phyloP scores from a whole-genome alignment of 2,888 invertebrate species.

The Aethes cnicana region DNA sequence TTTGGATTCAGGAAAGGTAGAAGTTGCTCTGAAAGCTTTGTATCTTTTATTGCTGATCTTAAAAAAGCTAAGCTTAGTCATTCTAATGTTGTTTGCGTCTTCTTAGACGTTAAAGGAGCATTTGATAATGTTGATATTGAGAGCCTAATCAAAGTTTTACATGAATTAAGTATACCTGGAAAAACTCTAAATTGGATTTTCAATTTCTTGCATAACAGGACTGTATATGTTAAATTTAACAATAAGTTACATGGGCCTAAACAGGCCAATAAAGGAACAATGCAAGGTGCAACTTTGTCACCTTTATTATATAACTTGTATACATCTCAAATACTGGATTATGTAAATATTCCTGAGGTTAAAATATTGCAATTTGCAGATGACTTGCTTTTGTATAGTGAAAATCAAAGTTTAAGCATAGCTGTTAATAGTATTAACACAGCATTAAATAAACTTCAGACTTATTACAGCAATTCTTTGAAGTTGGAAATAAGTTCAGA shows the following conservation, averaged over 20 bases:
- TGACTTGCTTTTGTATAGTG: too few species aligned
- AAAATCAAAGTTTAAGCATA: too few species aligned
- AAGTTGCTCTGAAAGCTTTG: slow-evolving; percentile 30
- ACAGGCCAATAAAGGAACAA: slow-evolving; percentile 26
- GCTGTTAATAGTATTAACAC: too few species aligned
- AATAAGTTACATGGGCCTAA: slow-evolving; percentile 32
- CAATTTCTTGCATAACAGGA: slow-evolving; percentile 31
- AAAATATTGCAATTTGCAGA: too few species aligned
- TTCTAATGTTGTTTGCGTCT: slow-evolving; percentile 9
- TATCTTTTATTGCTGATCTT: slow-evolving; percentile 26
- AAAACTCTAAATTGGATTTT: slow-evolving; percentile 19
- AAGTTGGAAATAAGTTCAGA: too few species aligned
- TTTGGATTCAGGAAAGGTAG: slow-evolving; percentile 29
- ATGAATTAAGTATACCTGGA: slow-evolving; percentile 16
- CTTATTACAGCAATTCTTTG: too few species aligned
- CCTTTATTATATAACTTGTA: too few species aligned
- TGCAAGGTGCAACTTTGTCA: slow-evolving; percentile 25
- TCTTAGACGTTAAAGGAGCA: slow-evolving; percentile 35
- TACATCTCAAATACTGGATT: too few species aligned
- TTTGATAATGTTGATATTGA: slow-evolving; percentile 32
- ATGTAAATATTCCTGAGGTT: too few species aligned
- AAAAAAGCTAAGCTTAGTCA: slow-evolving; percentile 4
- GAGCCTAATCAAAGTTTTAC: not conserved
- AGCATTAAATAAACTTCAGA: too few species aligned
- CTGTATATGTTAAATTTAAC: slow-evolving; percentile 33